Evolutionary conservation across 2,113 vertebrate species (phyloP).

Genomic region (Rattus rattus): DNA sequence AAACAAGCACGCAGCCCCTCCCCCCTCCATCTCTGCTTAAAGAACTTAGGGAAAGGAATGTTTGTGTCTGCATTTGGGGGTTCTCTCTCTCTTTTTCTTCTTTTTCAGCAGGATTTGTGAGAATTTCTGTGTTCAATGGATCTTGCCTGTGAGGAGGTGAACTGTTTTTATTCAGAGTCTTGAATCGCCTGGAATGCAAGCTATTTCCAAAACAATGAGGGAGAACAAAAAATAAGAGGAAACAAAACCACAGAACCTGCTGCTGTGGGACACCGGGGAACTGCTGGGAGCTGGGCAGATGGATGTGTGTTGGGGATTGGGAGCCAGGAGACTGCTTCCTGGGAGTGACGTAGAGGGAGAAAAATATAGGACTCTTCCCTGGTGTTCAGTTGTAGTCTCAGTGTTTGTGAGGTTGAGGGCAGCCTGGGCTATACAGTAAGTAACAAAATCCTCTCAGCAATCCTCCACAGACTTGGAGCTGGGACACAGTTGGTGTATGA

Average conservation of each 20-base stretch:
- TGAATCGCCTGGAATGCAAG: background rate
- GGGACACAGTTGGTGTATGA: background rate
- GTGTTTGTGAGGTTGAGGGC: background rate
- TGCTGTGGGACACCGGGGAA: background rate
- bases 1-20: too few relatives aligned
- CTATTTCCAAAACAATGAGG: background rate
- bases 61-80: background rate
- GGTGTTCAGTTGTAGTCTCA: background rate
- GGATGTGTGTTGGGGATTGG: too few relatives aligned
- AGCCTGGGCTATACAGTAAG: background rate
- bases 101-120: too few relatives aligned
- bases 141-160: background rate
- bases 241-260: background rate
- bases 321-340: background rate
- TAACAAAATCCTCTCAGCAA: background rate
- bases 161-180: background rate
- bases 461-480: background rate
- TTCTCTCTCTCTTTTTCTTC: background rate
- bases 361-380: background rate
- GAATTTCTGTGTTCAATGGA: background rate
- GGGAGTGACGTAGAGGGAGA: background rate
- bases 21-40: background rate
- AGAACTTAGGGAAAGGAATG: background rate
- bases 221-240: background rate
- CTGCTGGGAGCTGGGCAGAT: background rate